Conservation (phyloP, 1,140 invertebrate species). For the Globodera rostochiensis region DNA sequence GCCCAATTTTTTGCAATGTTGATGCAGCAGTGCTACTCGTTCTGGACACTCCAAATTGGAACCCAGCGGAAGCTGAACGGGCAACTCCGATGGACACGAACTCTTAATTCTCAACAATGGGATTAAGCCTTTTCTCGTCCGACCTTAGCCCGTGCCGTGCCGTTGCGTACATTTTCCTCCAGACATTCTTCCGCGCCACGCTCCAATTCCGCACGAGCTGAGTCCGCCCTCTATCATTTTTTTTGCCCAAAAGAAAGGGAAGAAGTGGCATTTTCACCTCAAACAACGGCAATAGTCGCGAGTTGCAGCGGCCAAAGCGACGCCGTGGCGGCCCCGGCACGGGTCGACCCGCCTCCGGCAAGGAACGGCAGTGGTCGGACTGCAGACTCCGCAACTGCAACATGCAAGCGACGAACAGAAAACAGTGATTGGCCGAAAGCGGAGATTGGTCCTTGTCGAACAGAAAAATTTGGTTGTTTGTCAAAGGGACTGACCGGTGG, state of each 20-base stretch:
- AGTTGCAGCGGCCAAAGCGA: conserved; percentile 10
- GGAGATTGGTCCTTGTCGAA: neutral
- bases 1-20: conserved; percentile 33
- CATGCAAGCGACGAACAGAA: conserved; percentile 11
- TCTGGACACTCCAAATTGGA: conserved; percentile 15
- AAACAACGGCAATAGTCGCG: conserved; percentile 15
- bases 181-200: conserved; percentile 24
- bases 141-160: neutral
- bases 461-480: no score
- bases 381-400: neutral
- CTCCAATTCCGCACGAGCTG: conserved; percentile 24
- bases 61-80: conserved; percentile 12
- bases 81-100: conserved; percentile 23
- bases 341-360: neutral
- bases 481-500: no score
- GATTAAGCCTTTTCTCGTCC: neutral
- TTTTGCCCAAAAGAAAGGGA: neutral
- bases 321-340: conserved; percentile 5
- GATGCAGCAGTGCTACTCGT: conserved; percentile 11
- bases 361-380: neutral
- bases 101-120: neutral
- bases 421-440: conserved; percentile 9
- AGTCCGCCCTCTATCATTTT: conserved; percentile 9
- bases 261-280: neutral
- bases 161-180: conserved; percentile 12